Evolutionary conservation across 2,888 invertebrate species (phyloP).

Genomic region (Chesias legatella): DNA sequence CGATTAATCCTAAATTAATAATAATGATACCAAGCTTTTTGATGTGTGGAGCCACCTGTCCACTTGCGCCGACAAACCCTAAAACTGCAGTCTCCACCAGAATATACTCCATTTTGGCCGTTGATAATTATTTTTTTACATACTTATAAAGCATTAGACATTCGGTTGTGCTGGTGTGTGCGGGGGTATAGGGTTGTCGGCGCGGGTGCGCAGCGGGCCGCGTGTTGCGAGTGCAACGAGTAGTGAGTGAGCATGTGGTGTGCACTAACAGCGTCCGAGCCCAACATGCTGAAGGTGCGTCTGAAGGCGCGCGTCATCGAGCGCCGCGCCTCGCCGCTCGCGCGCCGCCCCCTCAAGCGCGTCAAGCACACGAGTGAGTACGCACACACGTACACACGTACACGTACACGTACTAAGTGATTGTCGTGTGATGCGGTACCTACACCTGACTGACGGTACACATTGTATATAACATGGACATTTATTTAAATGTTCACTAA

Average conservation of each 20-base stretch:
- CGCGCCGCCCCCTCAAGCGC: constrained; percentile 89
- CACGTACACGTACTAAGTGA: not conserved
- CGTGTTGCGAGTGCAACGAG: constrained; percentile 2
- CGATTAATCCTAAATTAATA: too few relatives aligned
- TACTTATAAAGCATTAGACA: too few relatives aligned
- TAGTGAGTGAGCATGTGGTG: constrained; percentile 47
- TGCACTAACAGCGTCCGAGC: constrained; percentile 92
- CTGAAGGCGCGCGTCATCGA: constrained; percentile 97
- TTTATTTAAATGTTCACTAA: too few relatives aligned
- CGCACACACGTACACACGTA: constrained; percentile 45
- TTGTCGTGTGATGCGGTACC: too few relatives aligned
- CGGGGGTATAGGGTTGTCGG: not conserved
- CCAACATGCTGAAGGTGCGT: constrained; percentile 96
- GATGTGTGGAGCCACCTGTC: too few relatives aligned
- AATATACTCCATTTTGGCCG: too few relatives aligned
- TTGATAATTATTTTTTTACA: too few relatives aligned
- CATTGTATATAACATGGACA: too few relatives aligned
- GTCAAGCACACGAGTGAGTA: constrained; percentile 81
- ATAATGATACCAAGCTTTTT: too few relatives aligned
- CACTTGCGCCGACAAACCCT: too few relatives aligned
- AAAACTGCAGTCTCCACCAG: too few relatives aligned
- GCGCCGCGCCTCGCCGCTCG: constrained; percentile 95
- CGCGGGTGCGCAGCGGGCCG: not conserved
- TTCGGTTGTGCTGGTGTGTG: not conserved
- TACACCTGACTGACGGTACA: too few relatives aligned